Evolutionary conservation across 2,113 vertebrate genomes (phyloP).

Genomic region (Chascanopsetta lugubris): DNA sequence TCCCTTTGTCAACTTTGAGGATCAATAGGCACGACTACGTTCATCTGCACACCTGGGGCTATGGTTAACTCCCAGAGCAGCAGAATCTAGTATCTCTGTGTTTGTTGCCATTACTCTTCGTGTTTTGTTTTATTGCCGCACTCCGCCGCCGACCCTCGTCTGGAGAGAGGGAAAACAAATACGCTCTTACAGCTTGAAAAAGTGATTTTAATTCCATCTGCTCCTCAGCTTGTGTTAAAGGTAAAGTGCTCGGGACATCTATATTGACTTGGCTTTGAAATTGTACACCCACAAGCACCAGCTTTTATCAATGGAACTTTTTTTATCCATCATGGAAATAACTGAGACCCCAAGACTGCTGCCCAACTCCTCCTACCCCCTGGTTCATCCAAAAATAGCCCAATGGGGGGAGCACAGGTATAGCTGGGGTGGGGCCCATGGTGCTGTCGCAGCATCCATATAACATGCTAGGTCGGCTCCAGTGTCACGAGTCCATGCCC

Average conservation of each 20-base stretch:
- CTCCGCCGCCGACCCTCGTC: slow-evolving; percentile 6
- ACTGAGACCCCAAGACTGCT: slow-evolving; percentile 15
- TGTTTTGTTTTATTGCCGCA: slow-evolving; percentile 16
- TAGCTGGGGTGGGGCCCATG: no score
- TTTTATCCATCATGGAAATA: slow-evolving; percentile 50
- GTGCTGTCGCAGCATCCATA: no score
- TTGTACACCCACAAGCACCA: slow-evolving; percentile 15
- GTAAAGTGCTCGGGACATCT: slow-evolving; percentile 48
- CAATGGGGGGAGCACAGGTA: no score
- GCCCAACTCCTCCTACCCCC: no score
- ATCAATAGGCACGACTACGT: slow-evolving; percentile 1
- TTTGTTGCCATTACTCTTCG: slow-evolving; percentile 34
- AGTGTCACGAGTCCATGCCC: no score
- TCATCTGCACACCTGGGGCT: slow-evolving; percentile 7
- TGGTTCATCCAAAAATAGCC: no score
- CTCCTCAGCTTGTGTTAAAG: slow-evolving; percentile 29
- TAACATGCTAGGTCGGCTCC: no score
- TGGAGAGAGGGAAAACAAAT: slow-evolving; percentile 14
- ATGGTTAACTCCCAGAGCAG: slow-evolving; percentile 12
- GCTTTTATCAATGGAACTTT: slow-evolving; percentile 45
- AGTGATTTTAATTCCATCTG: slow-evolving; percentile 30
- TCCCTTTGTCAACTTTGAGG: slow-evolving; percentile 2
- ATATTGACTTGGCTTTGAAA: slow-evolving; percentile 60
- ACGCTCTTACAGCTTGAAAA: slow-evolving; percentile 33
- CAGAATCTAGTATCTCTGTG: slow-evolving; percentile 11